phyloP scores from a whole-genome alignment of 2,113 vertebrate genomes.

The Nansenia antarctica region DNA sequence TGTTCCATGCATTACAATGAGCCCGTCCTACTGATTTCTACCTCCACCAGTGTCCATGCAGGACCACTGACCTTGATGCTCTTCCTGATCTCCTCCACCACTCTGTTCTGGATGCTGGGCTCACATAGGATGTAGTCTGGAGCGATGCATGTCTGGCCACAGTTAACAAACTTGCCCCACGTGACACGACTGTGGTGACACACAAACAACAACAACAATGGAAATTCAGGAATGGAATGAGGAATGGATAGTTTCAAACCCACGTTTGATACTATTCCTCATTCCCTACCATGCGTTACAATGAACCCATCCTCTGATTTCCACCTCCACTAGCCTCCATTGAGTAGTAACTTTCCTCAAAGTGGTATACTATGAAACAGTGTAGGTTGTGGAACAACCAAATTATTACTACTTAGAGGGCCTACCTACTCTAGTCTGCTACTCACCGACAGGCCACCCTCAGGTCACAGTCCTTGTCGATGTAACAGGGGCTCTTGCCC shows the following conservation, averaged over 20 bases:
- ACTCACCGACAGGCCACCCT: slow-evolving; percentile 72
- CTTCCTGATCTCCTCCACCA: slow-evolving; percentile 81
- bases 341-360: neutral
- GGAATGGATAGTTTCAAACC: no score
- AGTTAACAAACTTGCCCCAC: slow-evolving; percentile 84
- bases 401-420: neutral
- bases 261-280: no score
- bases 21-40: no score
- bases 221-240: no score
- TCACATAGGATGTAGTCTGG: slow-evolving; percentile 84
- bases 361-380: no score
- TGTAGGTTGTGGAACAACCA: neutral
- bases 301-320: no score
- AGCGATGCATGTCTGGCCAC: slow-evolving; percentile 83
- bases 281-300: no score
- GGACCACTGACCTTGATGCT: slow-evolving; percentile 72
- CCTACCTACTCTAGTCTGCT: neutral
- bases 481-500: slow-evolving; percentile 88
- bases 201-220: no score
- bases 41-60: no score
- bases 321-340: no score
- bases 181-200: slow-evolving; percentile 71
- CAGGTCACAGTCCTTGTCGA: slow-evolving; percentile 76
- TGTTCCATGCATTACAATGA: no score
- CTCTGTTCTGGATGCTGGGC: slow-evolving; percentile 68